Evolutionary conservation across 2,888 invertebrate genomes (phyloP), one percentile per base, ranked within the genome.

Genomic region (Epistrophe grossulariae): DNA sequence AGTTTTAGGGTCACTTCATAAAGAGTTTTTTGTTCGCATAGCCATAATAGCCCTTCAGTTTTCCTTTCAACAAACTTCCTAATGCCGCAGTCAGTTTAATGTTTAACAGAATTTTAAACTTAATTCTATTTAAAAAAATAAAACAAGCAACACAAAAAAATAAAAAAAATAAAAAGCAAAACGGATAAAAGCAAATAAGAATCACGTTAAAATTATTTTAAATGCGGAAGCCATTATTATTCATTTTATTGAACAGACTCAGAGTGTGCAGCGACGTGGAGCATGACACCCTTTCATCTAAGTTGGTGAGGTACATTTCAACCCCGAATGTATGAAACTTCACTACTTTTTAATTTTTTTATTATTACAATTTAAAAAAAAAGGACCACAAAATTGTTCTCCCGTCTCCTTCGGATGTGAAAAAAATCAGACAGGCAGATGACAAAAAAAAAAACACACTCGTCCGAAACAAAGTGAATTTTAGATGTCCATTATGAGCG

Each of bases 401-500:
- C 81, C 78, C 77, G 48, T 6, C 52, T 64, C 52, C 35, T 66
- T 55, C 19, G 48, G 64, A 59, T 64, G 48, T 15, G 24, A 17
- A 7, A 19, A 19, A 1, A 4, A 64, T 15, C 31, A 70, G 40
- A 15, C 31, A 55, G 35, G 19, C 11, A 28, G 45, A 15, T 8
- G 8, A 45, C 38, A 52, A 35, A 5, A 64, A 62, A 79, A 15
- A 70, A 64, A 60, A 48, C 24, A 48, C 19, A 17, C 50, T 28
- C 24, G 7, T 35, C 31, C 57, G 66, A 66, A 82, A 82, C 74
- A 82, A 82, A 87, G 82, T 74, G 85, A 79, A 82, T 82, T 66
- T 76, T 71, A 79, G 85, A 84, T 78, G 77, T 81, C 82, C 85
- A 85, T 85, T 85, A 85, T 71, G 73, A 82, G 78, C 48, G 59